Percentiles rank a stretch among this genome's conserved stretches.
These are phyloP conservation scores for Actenoides hombroni DNA, from an alignment of 2,113 vertebrate species.

Conservation along the genomic window DNA sequence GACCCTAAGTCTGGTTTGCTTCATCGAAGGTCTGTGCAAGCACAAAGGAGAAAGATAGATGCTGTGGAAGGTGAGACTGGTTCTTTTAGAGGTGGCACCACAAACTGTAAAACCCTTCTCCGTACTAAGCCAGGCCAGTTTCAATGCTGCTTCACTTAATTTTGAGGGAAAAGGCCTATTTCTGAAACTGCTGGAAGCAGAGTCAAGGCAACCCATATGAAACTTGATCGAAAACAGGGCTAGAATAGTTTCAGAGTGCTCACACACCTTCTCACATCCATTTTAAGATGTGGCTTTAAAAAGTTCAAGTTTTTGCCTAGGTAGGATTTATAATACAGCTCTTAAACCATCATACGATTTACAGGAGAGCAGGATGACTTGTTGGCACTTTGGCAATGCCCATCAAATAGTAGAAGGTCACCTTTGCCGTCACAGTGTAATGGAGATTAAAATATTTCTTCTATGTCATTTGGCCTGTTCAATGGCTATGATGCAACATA, in stretches of 20 bases:
- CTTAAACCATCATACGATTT: background rate
- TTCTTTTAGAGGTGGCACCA: background rate
- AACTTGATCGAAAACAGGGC: background rate
- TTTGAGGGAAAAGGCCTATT: background rate
- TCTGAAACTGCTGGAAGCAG: background rate
- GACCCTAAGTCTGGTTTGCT: background rate
- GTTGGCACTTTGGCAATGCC: background rate
- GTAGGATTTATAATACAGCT: background rate
- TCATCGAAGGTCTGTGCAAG: background rate
- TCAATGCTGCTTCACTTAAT: background rate
- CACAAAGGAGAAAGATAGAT: background rate
- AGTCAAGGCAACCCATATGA: background rate
- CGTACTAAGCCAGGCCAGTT: background rate
- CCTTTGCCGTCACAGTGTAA: background rate
- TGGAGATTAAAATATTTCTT: background rate
- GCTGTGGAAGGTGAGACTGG: background rate
- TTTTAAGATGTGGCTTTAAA: background rate
- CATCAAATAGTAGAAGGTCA: background rate
- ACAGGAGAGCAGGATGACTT: background rate
- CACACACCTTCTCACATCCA: background rate
- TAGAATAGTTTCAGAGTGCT: background rate
- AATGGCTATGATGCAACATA: background rate
- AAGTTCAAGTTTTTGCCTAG: background rate
- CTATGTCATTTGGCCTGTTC: background rate
- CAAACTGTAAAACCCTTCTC: background rate